Conservation (phyloP, 2,113 vertebrate genomes). For the Cochlearius cochlearius region DNA sequence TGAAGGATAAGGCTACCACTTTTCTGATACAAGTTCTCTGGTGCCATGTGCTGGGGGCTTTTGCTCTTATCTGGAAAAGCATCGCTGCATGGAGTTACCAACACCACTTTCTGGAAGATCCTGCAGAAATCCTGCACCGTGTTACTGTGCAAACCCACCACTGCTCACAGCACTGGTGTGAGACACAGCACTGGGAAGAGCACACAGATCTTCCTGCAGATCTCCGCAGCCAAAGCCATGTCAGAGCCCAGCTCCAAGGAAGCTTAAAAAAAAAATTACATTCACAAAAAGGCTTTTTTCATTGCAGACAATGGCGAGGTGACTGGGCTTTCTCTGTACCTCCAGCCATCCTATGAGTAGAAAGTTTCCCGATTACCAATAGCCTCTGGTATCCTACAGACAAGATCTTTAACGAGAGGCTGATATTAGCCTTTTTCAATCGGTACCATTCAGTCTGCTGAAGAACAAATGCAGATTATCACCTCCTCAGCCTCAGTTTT, state of each 20-base stretch:
- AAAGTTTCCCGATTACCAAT: not conserved
- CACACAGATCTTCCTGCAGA: not conserved
- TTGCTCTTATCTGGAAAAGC: not conserved
- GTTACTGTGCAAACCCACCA: not conserved
- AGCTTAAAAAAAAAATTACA: not conserved
- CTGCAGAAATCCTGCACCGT: fast-evolving
- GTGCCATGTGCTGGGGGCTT: not conserved
- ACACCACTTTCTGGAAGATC: not conserved
- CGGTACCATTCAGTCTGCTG: not conserved
- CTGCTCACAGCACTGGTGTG: not conserved
- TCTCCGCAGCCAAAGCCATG: not conserved
- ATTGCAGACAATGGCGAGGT: not conserved
- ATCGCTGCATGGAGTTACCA: not conserved
- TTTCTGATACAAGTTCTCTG: not conserved
- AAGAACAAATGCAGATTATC: not conserved
- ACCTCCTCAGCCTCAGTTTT: not conserved
- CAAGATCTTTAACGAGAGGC: not conserved
- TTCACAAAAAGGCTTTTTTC: not conserved
- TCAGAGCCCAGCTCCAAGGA: not conserved
- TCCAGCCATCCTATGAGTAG: not conserved
- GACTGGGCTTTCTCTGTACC: not conserved
- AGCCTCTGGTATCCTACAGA: not conserved
- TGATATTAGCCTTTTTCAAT: not conserved
- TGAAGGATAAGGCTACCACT: not conserved
- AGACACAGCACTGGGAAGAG: not conserved